Percentiles rank a stretch among this genome's conserved stretches.
phyloP scores from a whole-genome alignment of 2,888 invertebrate genomes.

The Sialis lutaria region DNA sequence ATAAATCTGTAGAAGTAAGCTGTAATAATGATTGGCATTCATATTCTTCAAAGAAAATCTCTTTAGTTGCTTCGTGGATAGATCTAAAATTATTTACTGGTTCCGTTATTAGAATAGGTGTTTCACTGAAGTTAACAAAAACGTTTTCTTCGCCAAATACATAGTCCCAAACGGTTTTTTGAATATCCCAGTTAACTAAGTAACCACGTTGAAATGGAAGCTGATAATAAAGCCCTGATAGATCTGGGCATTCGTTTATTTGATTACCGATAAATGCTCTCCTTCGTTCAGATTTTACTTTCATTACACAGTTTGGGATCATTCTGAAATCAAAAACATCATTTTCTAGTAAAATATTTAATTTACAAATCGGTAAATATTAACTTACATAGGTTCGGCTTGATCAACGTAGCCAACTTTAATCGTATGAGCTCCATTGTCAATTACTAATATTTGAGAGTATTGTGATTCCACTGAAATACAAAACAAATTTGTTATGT shows the following conservation, averaged over 20 bases:
- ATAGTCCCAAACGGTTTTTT: conserved; percentile 93
- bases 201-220: conserved; percentile 91
- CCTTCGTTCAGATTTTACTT: conserved; percentile 90
- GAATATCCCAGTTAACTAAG: conserved; percentile 88
- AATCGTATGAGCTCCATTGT: conserved; percentile 76
- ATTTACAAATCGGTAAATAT: no score
- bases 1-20: conserved; percentile 65
- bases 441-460: conserved; percentile 20
- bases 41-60: conserved; percentile 96
- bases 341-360: not conserved
- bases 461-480: no score
- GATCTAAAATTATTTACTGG: conserved; percentile 86
- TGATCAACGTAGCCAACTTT: conserved; percentile 69
- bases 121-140: conserved; percentile 58
- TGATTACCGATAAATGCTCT: conserved; percentile 88
- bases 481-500: no score
- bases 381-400: conserved; percentile 29
- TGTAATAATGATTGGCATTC: conserved; percentile 70
- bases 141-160: conserved; percentile 76
- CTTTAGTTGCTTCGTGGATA: conserved; percentile 84
- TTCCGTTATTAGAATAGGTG: conserved; percentile 77
- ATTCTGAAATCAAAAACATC: conserved; percentile 25
- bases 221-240: conserved; percentile 86
- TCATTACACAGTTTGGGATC: conserved; percentile 92
- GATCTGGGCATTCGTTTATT: conserved; percentile 91